These are phyloP conservation scores for Pseudococcus viburni DNA, from an alignment of 2,888 invertebrate genomes.

Conservation along the genomic window DNA sequence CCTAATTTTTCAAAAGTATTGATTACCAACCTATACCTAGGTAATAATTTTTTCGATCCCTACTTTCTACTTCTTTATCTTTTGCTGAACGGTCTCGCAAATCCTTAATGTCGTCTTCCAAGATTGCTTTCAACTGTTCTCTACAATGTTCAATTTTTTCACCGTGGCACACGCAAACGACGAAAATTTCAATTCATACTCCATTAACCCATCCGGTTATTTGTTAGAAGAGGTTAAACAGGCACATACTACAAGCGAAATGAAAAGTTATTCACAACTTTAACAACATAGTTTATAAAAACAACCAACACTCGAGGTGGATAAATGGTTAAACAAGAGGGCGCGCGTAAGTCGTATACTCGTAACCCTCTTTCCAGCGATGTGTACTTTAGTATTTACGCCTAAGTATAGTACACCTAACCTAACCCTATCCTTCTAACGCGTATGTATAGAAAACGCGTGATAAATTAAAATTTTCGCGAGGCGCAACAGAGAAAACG, in stretches of 20 bases:
- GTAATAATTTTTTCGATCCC: too few species aligned
- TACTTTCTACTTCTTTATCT: too few species aligned
- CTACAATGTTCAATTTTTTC: too few species aligned
- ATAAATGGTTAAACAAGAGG: constrained; percentile 31
- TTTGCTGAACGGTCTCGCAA: too few species aligned
- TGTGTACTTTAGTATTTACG: constrained; percentile 17
- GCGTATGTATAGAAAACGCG: constrained; percentile 11
- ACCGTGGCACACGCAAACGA: not conserved
- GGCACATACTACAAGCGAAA: not conserved
- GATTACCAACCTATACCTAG: too few species aligned
- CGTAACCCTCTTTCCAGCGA: not conserved
- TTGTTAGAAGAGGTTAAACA: not conserved
- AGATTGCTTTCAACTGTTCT: too few species aligned
- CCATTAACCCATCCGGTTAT: not conserved
- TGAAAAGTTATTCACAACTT: constrained; percentile 11
- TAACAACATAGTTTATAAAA: not conserved
- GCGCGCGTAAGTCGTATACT: constrained; percentile 2
- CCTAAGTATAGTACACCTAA: not conserved
- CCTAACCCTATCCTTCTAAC: not conserved
- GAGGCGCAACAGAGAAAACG: not conserved
- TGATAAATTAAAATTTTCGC: constrained; percentile 23
- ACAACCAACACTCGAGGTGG: not conserved
- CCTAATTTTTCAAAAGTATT: too few species aligned
- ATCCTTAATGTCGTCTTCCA: too few species aligned
- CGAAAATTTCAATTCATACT: not conserved